These are phyloP conservation scores for Lumbricus terrestris DNA, from an alignment of 2,888 invertebrate species.

Conservation along the genomic window DNA sequence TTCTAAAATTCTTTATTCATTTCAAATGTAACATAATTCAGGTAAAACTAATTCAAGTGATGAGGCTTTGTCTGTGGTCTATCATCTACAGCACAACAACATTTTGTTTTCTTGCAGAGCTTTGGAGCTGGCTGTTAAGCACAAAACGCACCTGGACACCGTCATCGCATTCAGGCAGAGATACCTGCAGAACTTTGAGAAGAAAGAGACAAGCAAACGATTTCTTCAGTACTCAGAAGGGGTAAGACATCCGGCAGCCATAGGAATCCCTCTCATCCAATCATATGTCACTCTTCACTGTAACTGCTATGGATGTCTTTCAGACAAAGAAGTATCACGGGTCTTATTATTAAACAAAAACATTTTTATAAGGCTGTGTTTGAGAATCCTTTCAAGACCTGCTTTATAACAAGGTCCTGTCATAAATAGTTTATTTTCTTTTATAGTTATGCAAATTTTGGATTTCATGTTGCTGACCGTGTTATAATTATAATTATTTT, in stretches of 20 bases:
- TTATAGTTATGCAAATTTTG: too few species aligned
- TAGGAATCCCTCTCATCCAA: not conserved
- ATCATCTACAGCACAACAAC: not conserved
- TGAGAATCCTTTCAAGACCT: not conserved
- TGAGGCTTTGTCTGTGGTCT: not conserved
- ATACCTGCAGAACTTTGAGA: constrained; percentile 65
- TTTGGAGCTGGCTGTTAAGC: constrained; percentile 72
- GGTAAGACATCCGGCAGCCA: constrained; percentile 41
- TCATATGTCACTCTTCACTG: not conserved
- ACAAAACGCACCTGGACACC: constrained; percentile 72
- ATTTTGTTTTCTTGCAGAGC: constrained; percentile 64
- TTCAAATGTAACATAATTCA: too few species aligned
- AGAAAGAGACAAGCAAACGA: constrained; percentile 59
- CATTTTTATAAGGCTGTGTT: not conserved
- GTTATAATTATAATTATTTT: too few species aligned
- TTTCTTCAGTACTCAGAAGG: constrained; percentile 57
- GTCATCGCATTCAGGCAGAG: constrained; percentile 70
- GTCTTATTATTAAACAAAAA: not conserved
- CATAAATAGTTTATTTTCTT: not conserved
- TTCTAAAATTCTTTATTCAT: too few species aligned
- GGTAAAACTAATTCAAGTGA: not conserved
- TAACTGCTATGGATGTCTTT: too few species aligned
- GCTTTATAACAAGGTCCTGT: not conserved
- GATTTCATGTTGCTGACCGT: too few species aligned
- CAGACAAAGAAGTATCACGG: too few species aligned